Evolutionary conservation across 1,140 invertebrate genomes (phyloP).

Genomic region (Agraylea sexmaculata): DNA sequence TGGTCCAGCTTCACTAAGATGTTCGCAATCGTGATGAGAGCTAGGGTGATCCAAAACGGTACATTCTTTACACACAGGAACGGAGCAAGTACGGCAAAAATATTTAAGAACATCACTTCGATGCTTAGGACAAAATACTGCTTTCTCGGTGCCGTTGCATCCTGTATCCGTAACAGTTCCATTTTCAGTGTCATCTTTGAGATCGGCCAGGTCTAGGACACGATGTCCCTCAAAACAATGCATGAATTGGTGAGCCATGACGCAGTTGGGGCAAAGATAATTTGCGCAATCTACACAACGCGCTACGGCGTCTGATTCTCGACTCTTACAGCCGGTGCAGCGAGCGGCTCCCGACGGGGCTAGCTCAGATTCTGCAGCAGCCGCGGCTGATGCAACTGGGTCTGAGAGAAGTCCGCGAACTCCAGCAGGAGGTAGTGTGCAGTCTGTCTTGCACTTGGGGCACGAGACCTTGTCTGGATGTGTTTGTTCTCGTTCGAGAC

Average conservation of each 20-base stretch:
- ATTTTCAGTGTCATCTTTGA: conserved; percentile 38
- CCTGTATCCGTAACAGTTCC: conserved; percentile 21
- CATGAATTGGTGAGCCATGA: conserved; percentile 97
- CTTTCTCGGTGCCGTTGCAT: conserved; percentile 46
- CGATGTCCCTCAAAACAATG: conserved; percentile 95
- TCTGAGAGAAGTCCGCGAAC: conserved; percentile 55
- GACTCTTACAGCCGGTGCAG: conserved; percentile 80
- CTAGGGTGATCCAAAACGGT: conserved; percentile 77
- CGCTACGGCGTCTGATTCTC: conserved; percentile 73
- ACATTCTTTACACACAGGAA: conserved; percentile 90
- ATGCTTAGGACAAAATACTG: conserved; percentile 68
- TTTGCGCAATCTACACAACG: conserved; percentile 92
- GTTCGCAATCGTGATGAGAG: conserved; percentile 74
- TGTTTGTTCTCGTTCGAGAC: conserved; percentile 60
- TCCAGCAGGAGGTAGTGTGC: conserved; percentile 42
- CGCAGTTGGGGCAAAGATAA: conserved; percentile 91
- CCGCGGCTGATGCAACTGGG: conserved; percentile 49
- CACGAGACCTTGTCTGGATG: conserved; percentile 71
- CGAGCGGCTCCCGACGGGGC: conserved; percentile 43
- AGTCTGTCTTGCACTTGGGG: conserved; percentile 66
- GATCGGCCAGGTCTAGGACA: conserved; percentile 65
- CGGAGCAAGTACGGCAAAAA: conserved; percentile 81
- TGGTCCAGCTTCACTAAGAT: conserved; percentile 63
- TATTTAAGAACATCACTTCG: conserved; percentile 81
- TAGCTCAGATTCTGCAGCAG: conserved; percentile 39